phyloP scores from a whole-genome alignment of 2,113 vertebrate species.

The Gavialis gangeticus region DNA sequence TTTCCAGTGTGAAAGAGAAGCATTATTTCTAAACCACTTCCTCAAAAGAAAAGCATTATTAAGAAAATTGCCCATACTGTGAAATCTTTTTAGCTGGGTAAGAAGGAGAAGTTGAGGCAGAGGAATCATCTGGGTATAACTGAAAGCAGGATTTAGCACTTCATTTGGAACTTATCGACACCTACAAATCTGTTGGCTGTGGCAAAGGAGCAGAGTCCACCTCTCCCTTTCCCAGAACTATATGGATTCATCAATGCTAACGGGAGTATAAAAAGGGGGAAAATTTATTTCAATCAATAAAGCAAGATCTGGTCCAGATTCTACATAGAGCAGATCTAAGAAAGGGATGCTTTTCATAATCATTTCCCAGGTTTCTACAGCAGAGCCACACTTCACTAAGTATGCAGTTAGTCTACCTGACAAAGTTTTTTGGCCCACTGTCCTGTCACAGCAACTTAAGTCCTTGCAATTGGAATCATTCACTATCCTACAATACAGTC shows the following conservation, averaged over 20 bases:
- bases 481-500: neutral
- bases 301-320: neutral
- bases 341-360: neutral
- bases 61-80: neutral
- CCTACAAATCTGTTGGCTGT: neutral
- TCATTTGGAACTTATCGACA: neutral
- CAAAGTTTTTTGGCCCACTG: neutral
- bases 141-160: neutral
- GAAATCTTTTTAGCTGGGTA: neutral
- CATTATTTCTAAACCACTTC: neutral
- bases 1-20: neutral
- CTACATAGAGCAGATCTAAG: neutral
- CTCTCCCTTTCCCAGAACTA: neutral
- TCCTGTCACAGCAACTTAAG: neutral
- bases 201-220: neutral
- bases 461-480: neutral
- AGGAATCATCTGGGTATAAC: neutral
- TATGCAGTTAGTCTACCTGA: accelerated
- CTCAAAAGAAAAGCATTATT: neutral
- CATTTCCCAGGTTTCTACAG: neutral
- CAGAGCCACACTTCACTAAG: neutral
- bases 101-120: neutral
- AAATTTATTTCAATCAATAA: neutral
- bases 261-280: neutral
- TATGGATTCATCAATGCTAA: neutral